Evolutionary conservation across 2,888 invertebrate genomes (phyloP), one percentile per base, ranked within the genome.

Genomic region (Maniola hyperantus): DNA sequence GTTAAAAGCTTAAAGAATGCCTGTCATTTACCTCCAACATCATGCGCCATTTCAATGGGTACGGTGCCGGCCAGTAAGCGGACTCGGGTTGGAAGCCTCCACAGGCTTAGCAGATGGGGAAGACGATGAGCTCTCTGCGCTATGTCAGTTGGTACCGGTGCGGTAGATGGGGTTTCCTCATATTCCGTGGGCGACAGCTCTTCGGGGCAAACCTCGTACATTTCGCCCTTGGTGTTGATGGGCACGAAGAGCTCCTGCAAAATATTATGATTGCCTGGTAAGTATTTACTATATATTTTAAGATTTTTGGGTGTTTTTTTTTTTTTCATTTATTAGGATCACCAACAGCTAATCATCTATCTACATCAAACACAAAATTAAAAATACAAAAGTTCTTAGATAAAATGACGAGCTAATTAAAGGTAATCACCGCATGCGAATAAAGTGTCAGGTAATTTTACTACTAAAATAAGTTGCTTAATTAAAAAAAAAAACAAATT

Each of bases 201-300:
- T 81, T 90, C 85, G 71, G 93, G 88, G 85, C 94, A 83, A 86
- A 95, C 84, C 88, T 95, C 89, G 83, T 95, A 96, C 83, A 96
- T 94, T 83, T 96, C 95, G 53, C 96, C 96, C 82, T 96, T 95
- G 63, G 95, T 95, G 76, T 95, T 94, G 79, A 96, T 93, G 34
- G 96, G 95, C 74, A 96, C 95, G 85, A 95, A 96, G 74, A 96
- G 90, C 83, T 95, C 94, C 94, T 93, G 93, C 73, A 92, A 90
- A 44, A 8, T 20, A 42, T 46, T 20, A 42, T 46, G 26, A 58
- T n/a, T 6, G 18, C 53, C 13, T 54, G 46, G 59, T 51, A 57
- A 26, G 55, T 18, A n/a, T n/a, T 13, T 46, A 46, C 6, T n/a
- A 15, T n/a, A 15, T 26, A 4, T 26, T 26, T 26, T 4, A 26